These are phyloP conservation scores for Virgularia gustaviana DNA, from an alignment of 92 coral and sea anemone genomes.

Conservation along the genomic window DNA sequence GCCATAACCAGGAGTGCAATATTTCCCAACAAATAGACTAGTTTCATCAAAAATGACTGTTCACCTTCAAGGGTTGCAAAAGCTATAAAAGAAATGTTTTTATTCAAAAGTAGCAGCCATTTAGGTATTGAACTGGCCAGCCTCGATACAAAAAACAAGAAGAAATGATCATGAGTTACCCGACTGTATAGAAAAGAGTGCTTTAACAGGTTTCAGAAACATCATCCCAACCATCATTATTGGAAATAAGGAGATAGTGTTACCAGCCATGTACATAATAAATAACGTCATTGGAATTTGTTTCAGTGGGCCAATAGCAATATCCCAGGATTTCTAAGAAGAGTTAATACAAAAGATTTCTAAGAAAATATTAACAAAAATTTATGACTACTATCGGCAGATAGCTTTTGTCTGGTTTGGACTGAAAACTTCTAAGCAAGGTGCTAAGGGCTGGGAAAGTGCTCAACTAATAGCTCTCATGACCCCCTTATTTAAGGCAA, in stretches of 20 bases:
- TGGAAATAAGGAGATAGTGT: conserved; percentile 89
- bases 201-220: conserved; percentile 95
- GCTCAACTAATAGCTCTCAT: no score
- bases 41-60: conserved; percentile 77
- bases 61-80: conserved; percentile 91
- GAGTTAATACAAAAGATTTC: not conserved
- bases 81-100: conserved; percentile 61
- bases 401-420: not conserved
- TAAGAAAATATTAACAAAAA: no score
- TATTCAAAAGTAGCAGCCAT: no score
- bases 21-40: conserved; percentile 87
- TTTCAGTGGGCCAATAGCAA: conserved; percentile 96
- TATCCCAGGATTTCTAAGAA: conserved; percentile 95
- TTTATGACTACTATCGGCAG: no score
- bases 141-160: no score
- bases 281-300: conserved; percentile 97
- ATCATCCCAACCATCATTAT: conserved; percentile 99
- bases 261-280: conserved; percentile 99
- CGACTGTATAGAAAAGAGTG: conserved; percentile 85
- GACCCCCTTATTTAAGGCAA: no score
- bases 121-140: no score
- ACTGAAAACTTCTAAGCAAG: no score
- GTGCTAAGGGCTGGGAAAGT: no score
- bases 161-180: no score
- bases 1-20: conserved; percentile 72